These are phyloP conservation scores for Deilephila elpenor DNA, from an alignment of 2,888 invertebrate genomes.

Conservation along the genomic window DNA sequence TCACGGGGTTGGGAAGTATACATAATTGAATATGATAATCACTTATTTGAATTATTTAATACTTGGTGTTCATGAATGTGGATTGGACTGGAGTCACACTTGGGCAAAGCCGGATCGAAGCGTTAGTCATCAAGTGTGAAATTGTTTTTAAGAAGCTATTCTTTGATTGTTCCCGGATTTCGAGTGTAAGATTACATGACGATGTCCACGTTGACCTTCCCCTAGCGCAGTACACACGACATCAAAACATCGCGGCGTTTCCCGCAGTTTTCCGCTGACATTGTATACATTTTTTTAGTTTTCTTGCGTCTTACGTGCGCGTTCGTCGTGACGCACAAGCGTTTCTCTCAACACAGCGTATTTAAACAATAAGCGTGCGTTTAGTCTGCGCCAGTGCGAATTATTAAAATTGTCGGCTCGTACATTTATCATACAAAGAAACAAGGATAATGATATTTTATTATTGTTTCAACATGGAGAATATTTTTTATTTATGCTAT, in stretches of 20 bases:
- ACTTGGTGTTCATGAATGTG: too few relatives aligned
- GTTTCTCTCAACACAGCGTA: constrained; percentile 17
- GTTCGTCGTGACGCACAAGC: constrained; percentile 19
- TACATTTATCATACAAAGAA: neutral
- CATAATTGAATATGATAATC: too few relatives aligned
- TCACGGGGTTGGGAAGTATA: too few relatives aligned
- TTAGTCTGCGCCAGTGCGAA: constrained; percentile 20
- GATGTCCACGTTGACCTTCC: constrained; percentile 3
- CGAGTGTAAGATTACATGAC: neutral
- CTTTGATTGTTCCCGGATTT: too few relatives aligned
- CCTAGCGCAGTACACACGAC: neutral
- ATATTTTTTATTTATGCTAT: neutral
- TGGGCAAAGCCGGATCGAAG: too few relatives aligned
- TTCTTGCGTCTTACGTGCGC: constrained; percentile 16
- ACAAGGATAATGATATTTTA: constrained; percentile 1
- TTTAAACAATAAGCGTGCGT: constrained; percentile 22
- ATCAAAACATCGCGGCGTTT: constrained; percentile 1
- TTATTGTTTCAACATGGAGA: neutral
- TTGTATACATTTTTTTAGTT: constrained; percentile 22
- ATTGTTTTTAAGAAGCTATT: too few relatives aligned
- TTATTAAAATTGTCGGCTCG: constrained; percentile 11
- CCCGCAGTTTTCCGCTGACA: constrained; percentile 1
- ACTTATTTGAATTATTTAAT: too few relatives aligned
- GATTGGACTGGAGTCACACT: too few relatives aligned
- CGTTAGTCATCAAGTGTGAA: too few relatives aligned